Percentiles rank a stretch among this genome's conserved stretches.
Evolutionary conservation across 1,140 invertebrate genomes (phyloP).

Genomic region (Contarinia nasturtii): DNA sequence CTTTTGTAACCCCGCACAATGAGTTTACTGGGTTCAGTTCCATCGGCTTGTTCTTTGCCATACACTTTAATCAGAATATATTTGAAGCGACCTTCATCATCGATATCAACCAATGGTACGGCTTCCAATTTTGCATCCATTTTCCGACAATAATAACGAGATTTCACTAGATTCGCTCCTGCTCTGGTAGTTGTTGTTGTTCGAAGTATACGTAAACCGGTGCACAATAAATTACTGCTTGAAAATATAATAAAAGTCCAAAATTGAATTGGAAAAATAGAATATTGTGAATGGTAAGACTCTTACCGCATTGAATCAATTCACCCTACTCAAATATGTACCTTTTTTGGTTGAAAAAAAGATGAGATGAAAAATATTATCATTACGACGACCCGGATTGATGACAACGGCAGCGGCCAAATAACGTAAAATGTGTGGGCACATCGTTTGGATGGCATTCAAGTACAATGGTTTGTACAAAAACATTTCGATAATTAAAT

Average conservation of each 20-base stretch:
- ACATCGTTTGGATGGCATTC: slow-evolving; percentile 98
- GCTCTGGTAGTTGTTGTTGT: too few relatives aligned
- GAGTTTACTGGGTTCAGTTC: slow-evolving; percentile 28
- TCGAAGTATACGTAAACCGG: too few relatives aligned
- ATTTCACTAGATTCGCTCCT: too few relatives aligned
- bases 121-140: slow-evolving; percentile 14
- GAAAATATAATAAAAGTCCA: too few relatives aligned
- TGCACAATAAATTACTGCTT: too few relatives aligned
- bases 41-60: slow-evolving; percentile 17
- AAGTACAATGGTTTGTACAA: slow-evolving; percentile 90
- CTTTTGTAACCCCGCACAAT: slow-evolving; percentile 52
- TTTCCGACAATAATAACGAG: too few relatives aligned
- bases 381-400: slow-evolving; percentile 70
- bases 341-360: too few relatives aligned
- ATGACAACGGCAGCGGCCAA: slow-evolving; percentile 96
- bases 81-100: slow-evolving; percentile 49
- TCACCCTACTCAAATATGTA: too few relatives aligned
- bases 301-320: too few relatives aligned
- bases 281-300: too few relatives aligned
- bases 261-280: too few relatives aligned
- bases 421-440: slow-evolving; percentile 95
- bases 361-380: too few relatives aligned
- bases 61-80: slow-evolving; percentile 65
- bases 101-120: slow-evolving; percentile 57
- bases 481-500: slow-evolving; percentile 96